Conservation (phyloP, 2,888 invertebrate genomes). For the Drosophila prolongata region DNA sequence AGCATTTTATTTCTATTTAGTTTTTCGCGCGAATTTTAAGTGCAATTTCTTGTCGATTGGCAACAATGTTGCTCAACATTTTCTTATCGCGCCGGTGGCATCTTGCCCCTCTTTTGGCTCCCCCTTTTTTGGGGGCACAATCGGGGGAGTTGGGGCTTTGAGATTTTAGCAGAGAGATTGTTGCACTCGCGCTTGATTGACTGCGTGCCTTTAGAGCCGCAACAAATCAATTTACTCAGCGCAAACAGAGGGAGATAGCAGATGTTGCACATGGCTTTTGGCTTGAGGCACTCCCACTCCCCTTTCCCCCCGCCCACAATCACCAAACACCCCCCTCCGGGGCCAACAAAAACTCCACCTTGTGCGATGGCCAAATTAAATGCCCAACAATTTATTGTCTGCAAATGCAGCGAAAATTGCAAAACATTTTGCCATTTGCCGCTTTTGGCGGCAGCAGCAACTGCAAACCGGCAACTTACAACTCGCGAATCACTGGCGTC, state of each 20-base stretch:
- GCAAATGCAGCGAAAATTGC: constrained; percentile 61
- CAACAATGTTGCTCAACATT: constrained; percentile 62
- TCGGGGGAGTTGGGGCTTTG: constrained; percentile 17
- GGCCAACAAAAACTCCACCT: constrained; percentile 30
- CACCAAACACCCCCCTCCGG: not conserved
- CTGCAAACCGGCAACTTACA: constrained; percentile 31
- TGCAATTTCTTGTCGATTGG: constrained; percentile 70
- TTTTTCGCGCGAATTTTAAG: constrained; percentile 65
- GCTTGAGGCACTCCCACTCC: constrained; percentile 41
- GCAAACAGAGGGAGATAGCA: constrained; percentile 46
- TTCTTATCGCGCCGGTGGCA: constrained; percentile 46
- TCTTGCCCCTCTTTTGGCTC: constrained; percentile 24
- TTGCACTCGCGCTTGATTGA: constrained; percentile 74
- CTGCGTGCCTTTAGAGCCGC: constrained; percentile 72
- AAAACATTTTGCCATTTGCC: constrained; percentile 52
- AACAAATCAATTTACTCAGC: constrained; percentile 74
- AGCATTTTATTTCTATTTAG: constrained; percentile 35
- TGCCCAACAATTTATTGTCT: constrained; percentile 65
- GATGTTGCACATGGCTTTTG: constrained; percentile 25
- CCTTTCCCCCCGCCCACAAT: not conserved
- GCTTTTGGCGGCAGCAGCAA: constrained; percentile 40
- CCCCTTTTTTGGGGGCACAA: not conserved
- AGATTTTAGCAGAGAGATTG: constrained; percentile 53
- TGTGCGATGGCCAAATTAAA: constrained; percentile 60
- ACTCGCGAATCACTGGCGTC: constrained; percentile 21